Evolutionary conservation across 2,888 invertebrate genomes (phyloP).

Genomic region (Pterostichus niger): DNA sequence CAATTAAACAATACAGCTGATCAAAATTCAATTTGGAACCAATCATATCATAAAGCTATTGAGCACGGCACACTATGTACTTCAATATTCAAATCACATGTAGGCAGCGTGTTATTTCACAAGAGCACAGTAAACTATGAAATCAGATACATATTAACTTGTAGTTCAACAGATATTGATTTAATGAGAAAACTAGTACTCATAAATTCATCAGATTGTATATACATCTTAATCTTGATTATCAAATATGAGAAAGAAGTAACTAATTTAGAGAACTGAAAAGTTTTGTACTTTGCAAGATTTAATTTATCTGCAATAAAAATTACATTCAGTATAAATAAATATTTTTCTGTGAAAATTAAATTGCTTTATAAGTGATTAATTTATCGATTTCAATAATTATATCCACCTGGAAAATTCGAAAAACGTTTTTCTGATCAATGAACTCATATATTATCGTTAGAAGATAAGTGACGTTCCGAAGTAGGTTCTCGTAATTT

Average conservation of each 20-base stretch:
- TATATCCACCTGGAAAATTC: no score
- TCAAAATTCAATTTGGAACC: conserved; percentile 59
- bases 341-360: no score
- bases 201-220: no score
- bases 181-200: background rate
- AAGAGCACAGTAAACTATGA: background rate
- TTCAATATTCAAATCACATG: conserved; percentile 29
- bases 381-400: no score
- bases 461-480: no score
- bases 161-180: conserved; percentile 43
- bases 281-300: no score
- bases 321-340: no score
- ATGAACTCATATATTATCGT: background rate
- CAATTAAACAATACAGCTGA: conserved; percentile 60
- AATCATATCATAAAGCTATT: conserved; percentile 53
- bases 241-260: no score
- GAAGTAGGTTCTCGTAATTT: conserved; percentile 26
- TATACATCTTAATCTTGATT: no score
- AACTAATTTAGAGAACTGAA: no score
- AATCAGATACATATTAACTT: background rate
- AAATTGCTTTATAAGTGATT: no score
- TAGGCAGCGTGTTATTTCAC: background rate
- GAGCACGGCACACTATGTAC: conserved; percentile 9
- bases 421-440: background rate
- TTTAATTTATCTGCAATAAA: no score